Evolutionary conservation across 2,797 vertebrate species (phyloP), one percentile per base, ranked within the genome.

Genomic region (Chromis chromis): DNA sequence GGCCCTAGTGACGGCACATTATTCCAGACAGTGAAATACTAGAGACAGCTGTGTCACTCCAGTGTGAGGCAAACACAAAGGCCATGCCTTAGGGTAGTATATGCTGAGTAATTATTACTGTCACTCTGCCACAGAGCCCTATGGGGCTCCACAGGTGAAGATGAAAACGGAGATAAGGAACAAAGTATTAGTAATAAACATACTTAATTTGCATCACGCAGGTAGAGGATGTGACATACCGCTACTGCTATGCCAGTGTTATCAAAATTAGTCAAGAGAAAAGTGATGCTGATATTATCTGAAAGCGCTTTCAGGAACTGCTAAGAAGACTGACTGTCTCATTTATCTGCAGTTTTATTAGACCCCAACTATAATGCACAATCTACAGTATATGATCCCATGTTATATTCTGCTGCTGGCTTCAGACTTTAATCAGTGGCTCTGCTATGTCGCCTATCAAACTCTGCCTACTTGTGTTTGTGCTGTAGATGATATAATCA

Each of bases 41-140:
- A 56, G 48, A 86, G 89, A 90, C 89, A 89, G 88, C 89, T 89
- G 86, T 90, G 88, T 89, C 89, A 71, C 76, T 87, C 85, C 74
- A 71, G 58, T 21, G 69, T 63, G 78, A 61, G 50, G 72, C 49
- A 52, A 85, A 86, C 85, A 92, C 80, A 85, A 79, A 87, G 84
- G 70, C 76, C 39, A 4, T 53, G 78, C 67, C 76, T 77, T 5
- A 33, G 76, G 84, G 70, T 83, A 74, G 65, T 14, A 57, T 63
- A 79, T 76, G 48, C 61, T 61, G 74, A 78, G 66, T 63, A 61
- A 73, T 82, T 81, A 89, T 86, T 79, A 76, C 54, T 78, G 83
- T 77, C 81, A 76, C 67, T 53, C 24, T 59, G 44, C 22, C 44
- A 36, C 70, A 27, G 53, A 72, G 44, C 13, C 50, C 21, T 40